Conservation (phyloP, 2,888 invertebrate species). For the Matsumyia berberina region DNA sequence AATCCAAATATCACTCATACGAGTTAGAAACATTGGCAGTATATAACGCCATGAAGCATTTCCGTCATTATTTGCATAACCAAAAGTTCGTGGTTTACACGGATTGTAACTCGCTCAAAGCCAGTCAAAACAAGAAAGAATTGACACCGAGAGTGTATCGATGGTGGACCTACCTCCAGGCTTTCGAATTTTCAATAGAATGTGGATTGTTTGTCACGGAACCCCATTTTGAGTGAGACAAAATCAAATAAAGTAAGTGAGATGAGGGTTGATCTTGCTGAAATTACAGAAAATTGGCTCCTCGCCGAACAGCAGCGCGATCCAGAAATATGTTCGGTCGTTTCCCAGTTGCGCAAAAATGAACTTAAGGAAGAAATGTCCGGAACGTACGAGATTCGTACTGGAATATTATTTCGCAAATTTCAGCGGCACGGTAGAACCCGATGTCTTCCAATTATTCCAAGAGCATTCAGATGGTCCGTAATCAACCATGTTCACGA, state of each 20-base stretch:
- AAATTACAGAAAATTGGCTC: slow-evolving; percentile 57
- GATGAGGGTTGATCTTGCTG: slow-evolving; percentile 42
- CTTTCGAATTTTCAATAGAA: slow-evolving; percentile 61
- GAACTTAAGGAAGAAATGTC: slow-evolving; percentile 13
- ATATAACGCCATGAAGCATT: slow-evolving; percentile 69
- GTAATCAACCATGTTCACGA: slow-evolving; percentile 35
- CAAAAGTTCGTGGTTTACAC: slow-evolving; percentile 56
- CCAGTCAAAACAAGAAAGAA: slow-evolving; percentile 42
- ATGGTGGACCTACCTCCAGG: slow-evolving; percentile 63
- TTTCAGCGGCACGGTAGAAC: slow-evolving; percentile 31
- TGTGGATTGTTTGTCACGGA: slow-evolving; percentile 38
- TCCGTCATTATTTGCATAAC: slow-evolving; percentile 67
- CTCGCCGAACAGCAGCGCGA: slow-evolving; percentile 29
- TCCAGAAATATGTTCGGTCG: not conserved
- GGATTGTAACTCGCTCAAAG: slow-evolving; percentile 62
- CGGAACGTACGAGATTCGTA: slow-evolving; percentile 13
- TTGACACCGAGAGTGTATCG: slow-evolving; percentile 51
- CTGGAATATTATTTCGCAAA: slow-evolving; percentile 11
- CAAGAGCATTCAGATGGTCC: slow-evolving; percentile 34
- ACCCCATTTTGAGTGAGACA: too few relatives aligned
- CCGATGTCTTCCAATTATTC: slow-evolving; percentile 20
- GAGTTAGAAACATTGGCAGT: slow-evolving; percentile 76
- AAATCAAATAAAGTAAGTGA: too few relatives aligned
- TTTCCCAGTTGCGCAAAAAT: slow-evolving; percentile 15
- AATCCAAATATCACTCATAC: slow-evolving; percentile 67